phyloP scores from a whole-genome alignment of 2,113 vertebrate species.

The Plectropomus leopardus region DNA sequence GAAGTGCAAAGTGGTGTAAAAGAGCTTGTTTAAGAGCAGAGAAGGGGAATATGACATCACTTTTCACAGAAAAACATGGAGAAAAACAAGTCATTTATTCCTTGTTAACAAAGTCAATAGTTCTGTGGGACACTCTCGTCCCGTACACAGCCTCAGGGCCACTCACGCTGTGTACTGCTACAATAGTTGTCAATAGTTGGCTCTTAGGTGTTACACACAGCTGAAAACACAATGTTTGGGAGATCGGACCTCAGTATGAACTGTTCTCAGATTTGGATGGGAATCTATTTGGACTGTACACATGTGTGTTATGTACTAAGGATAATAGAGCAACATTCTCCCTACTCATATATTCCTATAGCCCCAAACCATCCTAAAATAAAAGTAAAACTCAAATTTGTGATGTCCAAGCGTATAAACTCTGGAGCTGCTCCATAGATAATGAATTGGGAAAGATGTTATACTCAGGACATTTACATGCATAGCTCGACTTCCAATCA shows the following conservation, averaged over 20 bases:
- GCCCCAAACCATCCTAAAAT: no score
- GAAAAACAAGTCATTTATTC: conserved; percentile 59
- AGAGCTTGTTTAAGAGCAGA: not conserved
- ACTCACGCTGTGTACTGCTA: conserved; percentile 61
- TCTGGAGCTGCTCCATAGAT: no score
- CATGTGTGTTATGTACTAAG: conserved; percentile 33
- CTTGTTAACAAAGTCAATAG: conserved; percentile 70
- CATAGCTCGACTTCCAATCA: no score
- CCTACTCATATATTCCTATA: conserved; percentile 49
- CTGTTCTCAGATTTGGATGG: conserved; percentile 16
- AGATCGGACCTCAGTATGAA: conserved; percentile 23
- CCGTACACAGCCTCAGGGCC: conserved; percentile 61
- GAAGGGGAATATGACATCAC: conserved; percentile 26
- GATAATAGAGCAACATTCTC: conserved; percentile 12
- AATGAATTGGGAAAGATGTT: no score
- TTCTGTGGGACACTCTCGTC: conserved; percentile 46
- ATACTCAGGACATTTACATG: no score
- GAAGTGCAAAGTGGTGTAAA: not conserved
- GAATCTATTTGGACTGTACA: conserved; percentile 3
- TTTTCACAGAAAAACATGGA: conserved; percentile 44
- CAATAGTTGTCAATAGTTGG: conserved; percentile 63
- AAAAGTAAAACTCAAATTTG: no score
- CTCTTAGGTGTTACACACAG: conserved; percentile 60
- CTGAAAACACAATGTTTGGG: conserved; percentile 61
- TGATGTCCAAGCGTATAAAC: no score